Evolutionary conservation across 2,888 invertebrate genomes (phyloP).

Genomic region (Ophonus ardosiacus): DNA sequence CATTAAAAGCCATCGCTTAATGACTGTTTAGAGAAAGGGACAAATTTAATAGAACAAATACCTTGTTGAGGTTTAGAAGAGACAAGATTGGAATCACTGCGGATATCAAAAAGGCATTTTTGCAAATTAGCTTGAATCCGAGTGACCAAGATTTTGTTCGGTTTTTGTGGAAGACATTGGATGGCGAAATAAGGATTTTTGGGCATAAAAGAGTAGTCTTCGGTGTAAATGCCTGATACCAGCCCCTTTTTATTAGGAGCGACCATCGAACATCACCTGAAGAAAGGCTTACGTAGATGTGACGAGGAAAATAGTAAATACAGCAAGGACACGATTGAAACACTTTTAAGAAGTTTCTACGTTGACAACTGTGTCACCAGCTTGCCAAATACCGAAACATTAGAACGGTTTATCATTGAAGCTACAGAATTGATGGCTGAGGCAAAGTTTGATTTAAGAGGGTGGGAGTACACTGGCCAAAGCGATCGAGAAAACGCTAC

Average conservation of each 20-base stretch:
- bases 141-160: constrained; percentile 68
- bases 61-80: no score
- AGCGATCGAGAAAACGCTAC: not conserved
- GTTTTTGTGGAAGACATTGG: constrained; percentile 66
- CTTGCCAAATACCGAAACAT: not conserved
- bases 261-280: constrained; percentile 58
- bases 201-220: constrained; percentile 44
- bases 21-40: no score
- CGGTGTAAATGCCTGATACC: constrained; percentile 35
- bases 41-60: no score
- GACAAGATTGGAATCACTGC: no score
- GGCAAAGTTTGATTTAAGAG: constrained; percentile 9
- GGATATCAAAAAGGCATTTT: constrained; percentile 69
- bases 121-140: constrained; percentile 67
- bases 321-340: constrained; percentile 61
- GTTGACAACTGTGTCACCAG: constrained; percentile 22
- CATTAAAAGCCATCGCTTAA: constrained; percentile 68
- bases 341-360: not conserved
- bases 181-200: constrained; percentile 41
- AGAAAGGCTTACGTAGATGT: constrained; percentile 21
- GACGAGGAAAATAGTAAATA: constrained; percentile 16
- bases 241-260: constrained; percentile 65
- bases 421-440: constrained; percentile 24
- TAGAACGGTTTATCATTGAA: not conserved
- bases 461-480: constrained; percentile 18